Conservation (phyloP, 2,888 invertebrate genomes). For the Dinocampus coccinellae region DNA sequence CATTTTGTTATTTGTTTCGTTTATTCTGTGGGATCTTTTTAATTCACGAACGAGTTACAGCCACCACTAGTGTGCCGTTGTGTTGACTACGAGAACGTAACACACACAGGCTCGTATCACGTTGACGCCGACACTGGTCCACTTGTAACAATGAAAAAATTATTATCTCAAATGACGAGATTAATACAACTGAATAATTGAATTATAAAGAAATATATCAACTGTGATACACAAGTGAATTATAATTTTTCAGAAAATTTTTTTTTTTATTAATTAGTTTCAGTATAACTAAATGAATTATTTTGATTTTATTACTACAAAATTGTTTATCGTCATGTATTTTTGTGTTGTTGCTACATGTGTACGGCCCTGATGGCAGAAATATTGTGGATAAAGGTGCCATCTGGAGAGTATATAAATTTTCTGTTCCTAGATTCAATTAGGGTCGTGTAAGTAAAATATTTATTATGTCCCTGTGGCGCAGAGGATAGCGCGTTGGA, state of each 20-base stretch:
- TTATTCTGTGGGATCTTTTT: not conserved
- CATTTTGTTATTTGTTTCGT: too few species aligned
- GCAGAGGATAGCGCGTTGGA: slow-evolving; percentile 54
- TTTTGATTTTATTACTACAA: not conserved
- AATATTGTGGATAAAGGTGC: not conserved
- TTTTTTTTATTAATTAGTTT: too few species aligned
- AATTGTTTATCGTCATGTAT: not conserved
- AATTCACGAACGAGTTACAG: slow-evolving; percentile 34
- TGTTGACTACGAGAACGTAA: slow-evolving; percentile 56
- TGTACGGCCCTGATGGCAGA: slow-evolving; percentile 15
- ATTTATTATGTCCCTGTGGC: slow-evolving; percentile 46
- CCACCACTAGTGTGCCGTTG: slow-evolving; percentile 47
- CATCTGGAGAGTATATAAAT: slow-evolving; percentile 5
- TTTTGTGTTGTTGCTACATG: slow-evolving; percentile 1
- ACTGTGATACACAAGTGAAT: not conserved
- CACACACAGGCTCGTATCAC: slow-evolving; percentile 50
- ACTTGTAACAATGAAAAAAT: not conserved
- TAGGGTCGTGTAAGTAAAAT: too few species aligned
- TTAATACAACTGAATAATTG: not conserved
- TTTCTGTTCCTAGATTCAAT: too few species aligned
- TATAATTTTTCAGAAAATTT: not conserved
- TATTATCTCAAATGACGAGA: not conserved
- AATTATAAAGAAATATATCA: not conserved
- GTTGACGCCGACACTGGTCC: slow-evolving; percentile 6
- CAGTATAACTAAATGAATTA: not conserved